Conservation (phyloP, 2,797 vertebrate species). For the Rachycentron canadum region DNA sequence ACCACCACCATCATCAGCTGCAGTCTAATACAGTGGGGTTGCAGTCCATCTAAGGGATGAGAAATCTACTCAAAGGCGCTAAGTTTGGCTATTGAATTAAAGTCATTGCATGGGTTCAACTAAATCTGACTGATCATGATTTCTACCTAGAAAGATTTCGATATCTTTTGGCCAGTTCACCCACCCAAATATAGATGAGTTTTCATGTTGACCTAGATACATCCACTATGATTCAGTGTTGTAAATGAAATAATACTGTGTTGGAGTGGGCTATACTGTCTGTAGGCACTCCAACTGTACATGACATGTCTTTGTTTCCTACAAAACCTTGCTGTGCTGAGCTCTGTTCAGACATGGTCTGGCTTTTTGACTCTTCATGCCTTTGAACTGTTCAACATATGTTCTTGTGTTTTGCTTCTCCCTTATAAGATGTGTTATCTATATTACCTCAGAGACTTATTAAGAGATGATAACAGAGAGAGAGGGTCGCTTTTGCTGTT, state of each 20-base stretch:
- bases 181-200: background rate
- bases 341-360: constrained; percentile 15
- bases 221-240: background rate
- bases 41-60: no score
- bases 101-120: no score
- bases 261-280: background rate
- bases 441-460: constrained; percentile 27
- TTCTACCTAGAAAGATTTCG: no score
- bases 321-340: constrained; percentile 11
- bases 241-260: background rate
- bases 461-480: constrained; percentile 28
- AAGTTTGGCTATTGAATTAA: no score
- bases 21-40: no score
- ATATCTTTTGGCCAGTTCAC: no score
- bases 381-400: background rate
- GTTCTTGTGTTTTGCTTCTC: background rate
- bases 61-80: no score
- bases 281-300: background rate
- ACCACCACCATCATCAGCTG: no score
- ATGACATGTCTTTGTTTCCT: constrained; percentile 2
- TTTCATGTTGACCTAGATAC: background rate
- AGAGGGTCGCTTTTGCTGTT: constrained; percentile 58
- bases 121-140: no score
- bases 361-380: background rate
- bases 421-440: constrained; percentile 5